These are phyloP conservation scores for Scomber scombrus DNA, from an alignment of 2,113 vertebrate genomes.

Conservation along the genomic window DNA sequence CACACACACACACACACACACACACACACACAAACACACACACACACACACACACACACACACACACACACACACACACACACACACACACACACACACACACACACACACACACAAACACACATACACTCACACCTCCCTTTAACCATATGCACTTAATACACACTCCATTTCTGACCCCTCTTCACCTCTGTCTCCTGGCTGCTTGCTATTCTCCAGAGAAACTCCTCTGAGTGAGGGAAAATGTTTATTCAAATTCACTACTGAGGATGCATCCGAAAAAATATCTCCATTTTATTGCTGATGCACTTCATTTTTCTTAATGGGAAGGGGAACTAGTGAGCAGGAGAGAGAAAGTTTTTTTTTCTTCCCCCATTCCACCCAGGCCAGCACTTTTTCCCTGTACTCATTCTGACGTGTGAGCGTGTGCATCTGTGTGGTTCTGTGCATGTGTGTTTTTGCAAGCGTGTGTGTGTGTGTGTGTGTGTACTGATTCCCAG, in stretches of 20 bases:
- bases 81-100: too few relatives aligned
- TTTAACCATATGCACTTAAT: constrained; percentile 48
- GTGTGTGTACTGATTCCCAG: constrained; percentile 74
- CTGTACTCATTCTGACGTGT: constrained; percentile 53
- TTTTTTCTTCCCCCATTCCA: constrained; percentile 68
- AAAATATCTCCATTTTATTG: constrained; percentile 81
- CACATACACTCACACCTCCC: constrained; percentile 26
- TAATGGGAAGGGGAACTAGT: constrained; percentile 81
- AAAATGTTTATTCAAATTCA: constrained; percentile 82
- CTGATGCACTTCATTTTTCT: constrained; percentile 85
- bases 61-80: constrained; percentile 24
- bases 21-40: constrained; percentile 2
- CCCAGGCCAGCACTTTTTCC: constrained; percentile 85
- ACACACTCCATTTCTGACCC: constrained; percentile 58
- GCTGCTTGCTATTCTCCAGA: constrained; percentile 74
- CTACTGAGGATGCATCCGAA: constrained; percentile 75
- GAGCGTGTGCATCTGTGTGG: constrained; percentile 54
- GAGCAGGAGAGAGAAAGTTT: constrained; percentile 70
- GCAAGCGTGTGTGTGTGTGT: constrained; percentile 43
- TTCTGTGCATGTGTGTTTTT: constrained; percentile 63
- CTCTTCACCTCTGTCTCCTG: constrained; percentile 64
- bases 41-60: neutral
- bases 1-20: constrained; percentile 16
- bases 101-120: constrained; percentile 8
- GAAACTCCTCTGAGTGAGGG: constrained; percentile 51